Evolutionary conservation across 2,888 invertebrate genomes (phyloP).

Genomic region (Tuberolachnus salignus): DNA sequence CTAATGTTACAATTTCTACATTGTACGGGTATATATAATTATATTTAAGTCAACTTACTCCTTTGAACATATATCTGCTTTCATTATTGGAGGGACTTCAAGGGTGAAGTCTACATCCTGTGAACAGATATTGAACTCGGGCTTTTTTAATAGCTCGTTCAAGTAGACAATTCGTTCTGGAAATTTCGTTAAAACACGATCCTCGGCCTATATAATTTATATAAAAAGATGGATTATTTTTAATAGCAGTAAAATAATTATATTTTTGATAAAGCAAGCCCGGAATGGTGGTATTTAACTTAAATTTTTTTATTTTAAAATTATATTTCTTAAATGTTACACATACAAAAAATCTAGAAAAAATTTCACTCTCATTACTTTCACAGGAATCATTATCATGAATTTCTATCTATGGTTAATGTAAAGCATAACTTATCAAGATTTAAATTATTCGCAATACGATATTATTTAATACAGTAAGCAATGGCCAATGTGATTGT

Average conservation of each 20-base stretch:
- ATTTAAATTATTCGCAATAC: too few relatives aligned
- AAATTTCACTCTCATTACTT: too few relatives aligned
- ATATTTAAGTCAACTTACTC: conserved; percentile 61
- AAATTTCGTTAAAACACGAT: conserved; percentile 85
- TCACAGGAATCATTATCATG: too few relatives aligned
- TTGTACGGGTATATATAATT: neutral
- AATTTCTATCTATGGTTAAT: too few relatives aligned
- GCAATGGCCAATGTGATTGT: too few relatives aligned
- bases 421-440: too few relatives aligned
- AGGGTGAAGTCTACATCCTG: conserved; percentile 81
- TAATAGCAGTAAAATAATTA: neutral
- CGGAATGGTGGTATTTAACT: neutral
- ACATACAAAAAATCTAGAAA: too few relatives aligned
- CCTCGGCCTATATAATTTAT: conserved; percentile 72
- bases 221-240: neutral
- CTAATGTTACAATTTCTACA: too few relatives aligned
- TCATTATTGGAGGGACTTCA: conserved; percentile 88
- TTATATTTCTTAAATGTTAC: too few relatives aligned
- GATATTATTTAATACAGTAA: too few relatives aligned
- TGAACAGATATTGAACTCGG: conserved; percentile 79
- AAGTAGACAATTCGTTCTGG: conserved; percentile 91
- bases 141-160: conserved; percentile 83
- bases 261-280: neutral
- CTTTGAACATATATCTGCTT: conserved; percentile 67
- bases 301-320: neutral